These are phyloP conservation scores for Brachyptera risi DNA, from an alignment of 2,888 invertebrate genomes.

Conservation along the genomic window DNA sequence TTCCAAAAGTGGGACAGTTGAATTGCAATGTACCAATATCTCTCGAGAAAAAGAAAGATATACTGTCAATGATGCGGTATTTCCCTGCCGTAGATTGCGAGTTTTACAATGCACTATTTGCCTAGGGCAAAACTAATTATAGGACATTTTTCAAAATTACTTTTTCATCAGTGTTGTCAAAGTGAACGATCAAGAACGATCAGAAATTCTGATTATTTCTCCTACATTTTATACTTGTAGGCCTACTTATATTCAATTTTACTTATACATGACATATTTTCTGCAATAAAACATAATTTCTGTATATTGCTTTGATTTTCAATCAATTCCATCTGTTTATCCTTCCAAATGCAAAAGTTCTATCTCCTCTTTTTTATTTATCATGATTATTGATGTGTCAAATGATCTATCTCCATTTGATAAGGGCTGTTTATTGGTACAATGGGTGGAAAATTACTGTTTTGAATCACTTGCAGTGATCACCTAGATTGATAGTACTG, in stretches of 20 bases:
- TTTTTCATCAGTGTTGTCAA: not conserved
- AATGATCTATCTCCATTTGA: not conserved
- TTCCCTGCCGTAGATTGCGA: not conserved
- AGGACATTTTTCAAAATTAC: not conserved
- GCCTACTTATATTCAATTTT: too few species aligned
- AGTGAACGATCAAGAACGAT: too few species aligned
- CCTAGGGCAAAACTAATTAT: not conserved
- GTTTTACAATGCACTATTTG: not conserved
- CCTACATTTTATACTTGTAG: too few species aligned
- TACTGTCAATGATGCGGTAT: conserved; percentile 5
- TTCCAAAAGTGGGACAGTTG: not conserved
- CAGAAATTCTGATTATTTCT: too few species aligned
- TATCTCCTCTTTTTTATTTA: not conserved
- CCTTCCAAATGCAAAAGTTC: not conserved
- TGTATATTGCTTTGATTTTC: not conserved
- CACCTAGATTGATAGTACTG: not conserved
- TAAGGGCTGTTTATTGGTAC: not conserved
- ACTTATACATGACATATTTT: too few species aligned
- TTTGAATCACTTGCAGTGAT: not conserved
- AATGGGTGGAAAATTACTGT: too few species aligned
- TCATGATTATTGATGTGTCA: not conserved
- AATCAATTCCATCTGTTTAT: not conserved
- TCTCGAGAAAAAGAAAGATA: not conserved
- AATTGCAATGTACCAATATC: not conserved
- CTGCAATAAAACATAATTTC: not conserved